Conservation (phyloP, 1,140 invertebrate species). For the Halyomorpha halys region DNA sequence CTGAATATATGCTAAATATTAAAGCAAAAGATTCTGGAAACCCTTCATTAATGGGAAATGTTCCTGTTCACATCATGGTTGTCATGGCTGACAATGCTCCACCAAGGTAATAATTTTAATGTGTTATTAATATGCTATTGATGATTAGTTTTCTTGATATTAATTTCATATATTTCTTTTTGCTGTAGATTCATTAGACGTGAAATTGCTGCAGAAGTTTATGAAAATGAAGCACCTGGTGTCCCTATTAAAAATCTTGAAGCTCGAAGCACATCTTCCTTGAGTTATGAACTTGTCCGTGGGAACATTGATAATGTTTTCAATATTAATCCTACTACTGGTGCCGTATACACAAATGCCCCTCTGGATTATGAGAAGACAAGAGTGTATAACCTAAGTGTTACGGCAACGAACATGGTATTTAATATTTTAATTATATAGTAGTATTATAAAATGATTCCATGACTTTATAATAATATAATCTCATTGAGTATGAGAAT, state of each 20-base stretch:
- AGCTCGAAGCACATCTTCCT: constrained; percentile 64
- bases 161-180: not conserved
- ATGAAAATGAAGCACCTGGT: constrained; percentile 70
- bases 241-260: constrained; percentile 65
- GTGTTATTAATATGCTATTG: not conserved
- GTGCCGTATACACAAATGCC: constrained; percentile 60
- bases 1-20: constrained; percentile 72
- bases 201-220: constrained; percentile 64
- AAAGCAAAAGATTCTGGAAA: constrained; percentile 71
- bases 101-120: constrained; percentile 45
- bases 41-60: constrained; percentile 57
- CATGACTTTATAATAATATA: not conserved
- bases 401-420: constrained; percentile 62
- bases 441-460: no score
- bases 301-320: constrained; percentile 68
- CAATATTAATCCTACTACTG: constrained; percentile 73
- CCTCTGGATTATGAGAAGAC: constrained; percentile 68
- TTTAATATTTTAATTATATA: no score
- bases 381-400: constrained; percentile 69
- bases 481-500: not conserved
- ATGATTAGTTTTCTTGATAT: not conserved
- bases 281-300: constrained; percentile 70
- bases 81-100: constrained; percentile 83
- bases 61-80: constrained; percentile 74
- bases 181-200: constrained; percentile 46